Conservation (phyloP, 2,797 vertebrate species). For the Acrossocheilus wenchowensis region DNA sequence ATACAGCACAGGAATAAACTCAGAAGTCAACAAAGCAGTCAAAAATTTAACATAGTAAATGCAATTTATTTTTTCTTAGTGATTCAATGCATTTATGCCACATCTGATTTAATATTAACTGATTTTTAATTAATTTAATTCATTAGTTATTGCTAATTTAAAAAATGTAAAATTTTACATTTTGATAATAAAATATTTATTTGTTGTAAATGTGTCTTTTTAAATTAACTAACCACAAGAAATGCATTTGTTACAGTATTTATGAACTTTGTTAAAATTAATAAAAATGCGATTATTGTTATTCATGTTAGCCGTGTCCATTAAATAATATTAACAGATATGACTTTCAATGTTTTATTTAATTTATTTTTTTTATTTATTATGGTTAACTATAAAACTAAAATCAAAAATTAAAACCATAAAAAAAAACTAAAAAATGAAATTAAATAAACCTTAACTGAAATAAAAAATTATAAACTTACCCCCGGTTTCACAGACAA, state of each 20-base stretch:
- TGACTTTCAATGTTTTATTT: neutral
- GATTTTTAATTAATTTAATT: neutral
- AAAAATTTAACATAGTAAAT: neutral
- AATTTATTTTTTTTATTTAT: neutral
- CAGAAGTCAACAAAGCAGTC: neutral
- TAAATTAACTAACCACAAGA: neutral
- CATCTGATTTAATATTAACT: neutral
- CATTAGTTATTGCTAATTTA: neutral
- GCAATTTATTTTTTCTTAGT: rapidly evolving
- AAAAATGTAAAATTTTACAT: neutral
- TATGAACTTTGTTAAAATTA: neutral
- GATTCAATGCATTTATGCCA: neutral
- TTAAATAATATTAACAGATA: neutral
- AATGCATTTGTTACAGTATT: neutral
- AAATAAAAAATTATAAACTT: neutral
- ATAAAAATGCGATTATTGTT: neutral
- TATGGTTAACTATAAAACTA: neutral
- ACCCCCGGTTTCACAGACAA: no score
- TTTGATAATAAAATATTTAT: neutral
- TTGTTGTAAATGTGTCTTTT: neutral
- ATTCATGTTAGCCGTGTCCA: no score
- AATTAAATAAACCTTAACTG: neutral
- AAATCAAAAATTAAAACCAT: neutral
- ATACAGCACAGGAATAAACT: neutral
- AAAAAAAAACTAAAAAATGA: neutral